Conservation (phyloP, 1,140 invertebrate genomes). For the Neotoxoptera formosana region DNA sequence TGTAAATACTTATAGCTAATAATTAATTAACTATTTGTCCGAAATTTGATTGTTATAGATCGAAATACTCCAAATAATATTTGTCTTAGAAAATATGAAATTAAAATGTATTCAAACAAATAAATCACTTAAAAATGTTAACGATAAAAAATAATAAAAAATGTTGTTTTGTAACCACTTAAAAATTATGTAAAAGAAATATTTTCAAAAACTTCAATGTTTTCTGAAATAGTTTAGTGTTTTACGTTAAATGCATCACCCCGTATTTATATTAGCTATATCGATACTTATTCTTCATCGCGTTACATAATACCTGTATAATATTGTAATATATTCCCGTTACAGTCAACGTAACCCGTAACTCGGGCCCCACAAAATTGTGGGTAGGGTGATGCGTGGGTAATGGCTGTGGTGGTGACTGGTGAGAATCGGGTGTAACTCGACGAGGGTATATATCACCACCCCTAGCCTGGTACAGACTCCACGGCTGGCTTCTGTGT, state of each 20-base stretch:
- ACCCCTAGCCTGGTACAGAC: neutral
- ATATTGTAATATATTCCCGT: neutral
- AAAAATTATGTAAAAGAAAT: neutral
- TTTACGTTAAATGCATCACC: neutral
- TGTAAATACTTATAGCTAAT: too few species aligned
- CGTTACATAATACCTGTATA: neutral
- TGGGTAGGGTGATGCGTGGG: neutral
- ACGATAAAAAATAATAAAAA: neutral
- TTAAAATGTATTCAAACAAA: too few species aligned
- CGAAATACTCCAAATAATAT: too few species aligned
- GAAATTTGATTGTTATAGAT: too few species aligned
- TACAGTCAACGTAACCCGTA: neutral
- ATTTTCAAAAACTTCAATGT: neutral
- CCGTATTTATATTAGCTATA: neutral
- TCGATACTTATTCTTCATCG: neutral
- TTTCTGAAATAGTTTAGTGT: neutral
- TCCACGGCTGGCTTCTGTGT: neutral
- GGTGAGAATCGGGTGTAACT: neutral
- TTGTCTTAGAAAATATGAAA: too few species aligned
- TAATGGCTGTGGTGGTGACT: neutral
- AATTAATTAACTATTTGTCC: too few species aligned
- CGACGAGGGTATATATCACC: neutral
- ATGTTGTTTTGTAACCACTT: neutral
- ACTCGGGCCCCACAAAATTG: neutral
- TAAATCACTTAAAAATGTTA: too few species aligned